Evolutionary conservation across 2,888 invertebrate species (phyloP).

Genomic region (Xiphydria camelus): DNA sequence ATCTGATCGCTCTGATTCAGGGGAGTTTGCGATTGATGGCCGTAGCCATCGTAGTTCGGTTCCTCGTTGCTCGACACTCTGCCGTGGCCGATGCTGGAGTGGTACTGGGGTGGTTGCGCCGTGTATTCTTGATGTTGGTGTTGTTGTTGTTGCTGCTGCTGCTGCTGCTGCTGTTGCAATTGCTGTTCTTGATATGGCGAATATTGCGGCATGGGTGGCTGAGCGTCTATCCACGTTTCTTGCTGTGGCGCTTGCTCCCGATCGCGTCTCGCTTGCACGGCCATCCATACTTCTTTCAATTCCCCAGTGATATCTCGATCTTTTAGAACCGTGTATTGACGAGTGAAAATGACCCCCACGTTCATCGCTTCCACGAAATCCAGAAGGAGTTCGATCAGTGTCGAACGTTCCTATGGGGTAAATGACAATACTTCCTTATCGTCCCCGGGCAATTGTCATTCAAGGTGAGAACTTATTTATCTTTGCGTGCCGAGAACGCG

Average conservation of each 20-base stretch:
- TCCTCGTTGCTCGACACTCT: slow-evolving; percentile 27
- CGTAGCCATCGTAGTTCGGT: slow-evolving; percentile 31
- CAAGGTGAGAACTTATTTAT: not conserved
- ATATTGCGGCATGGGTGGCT: slow-evolving; percentile 43
- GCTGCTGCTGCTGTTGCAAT: slow-evolving; percentile 19
- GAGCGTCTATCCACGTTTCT: slow-evolving; percentile 50
- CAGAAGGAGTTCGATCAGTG: slow-evolving; percentile 70
- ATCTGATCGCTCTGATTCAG: slow-evolving; percentile 35
- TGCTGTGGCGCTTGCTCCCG: slow-evolving; percentile 59
- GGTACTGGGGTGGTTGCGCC: slow-evolving; percentile 29
- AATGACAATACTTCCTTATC: slow-evolving; percentile 4
- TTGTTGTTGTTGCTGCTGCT: slow-evolving; percentile 16
- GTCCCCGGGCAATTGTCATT: not conserved
- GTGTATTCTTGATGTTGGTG: slow-evolving; percentile 16
- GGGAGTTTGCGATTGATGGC: slow-evolving; percentile 29
- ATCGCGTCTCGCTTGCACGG: slow-evolving; percentile 67
- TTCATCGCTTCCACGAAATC: slow-evolving; percentile 77
- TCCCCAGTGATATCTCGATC: slow-evolving; percentile 74
- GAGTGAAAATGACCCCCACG: slow-evolving; percentile 65
- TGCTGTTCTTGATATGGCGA: slow-evolving; percentile 28
- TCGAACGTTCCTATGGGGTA: slow-evolving; percentile 64
- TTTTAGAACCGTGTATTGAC: slow-evolving; percentile 64
- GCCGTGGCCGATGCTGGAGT: slow-evolving; percentile 29
- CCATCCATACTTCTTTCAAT: slow-evolving; percentile 74
- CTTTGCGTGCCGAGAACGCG: not conserved